Evolutionary conservation across 2,113 vertebrate genomes (phyloP).

Genomic region (Neogale vison): DNA sequence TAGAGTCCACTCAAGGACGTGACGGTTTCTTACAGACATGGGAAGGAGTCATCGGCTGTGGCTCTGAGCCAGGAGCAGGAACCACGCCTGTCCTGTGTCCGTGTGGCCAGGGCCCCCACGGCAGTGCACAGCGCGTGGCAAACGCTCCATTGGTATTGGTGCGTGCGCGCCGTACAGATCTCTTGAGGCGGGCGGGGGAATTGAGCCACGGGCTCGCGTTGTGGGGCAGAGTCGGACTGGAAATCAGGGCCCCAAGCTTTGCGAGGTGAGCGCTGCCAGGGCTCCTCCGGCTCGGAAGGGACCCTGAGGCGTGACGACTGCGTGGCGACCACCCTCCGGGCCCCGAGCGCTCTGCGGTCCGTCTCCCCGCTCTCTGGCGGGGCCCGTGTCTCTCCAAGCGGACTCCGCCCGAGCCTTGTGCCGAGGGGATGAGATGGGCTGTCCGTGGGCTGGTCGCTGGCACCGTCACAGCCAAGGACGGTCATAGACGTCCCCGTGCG

Average conservation of each 20-base stretch:
- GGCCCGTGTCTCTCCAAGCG: not conserved
- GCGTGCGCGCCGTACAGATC: rapidly evolving
- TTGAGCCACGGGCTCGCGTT: rapidly evolving
- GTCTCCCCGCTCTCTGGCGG: rapidly evolving
- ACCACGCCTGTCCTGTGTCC: rapidly evolving
- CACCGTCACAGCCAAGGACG: rapidly evolving
- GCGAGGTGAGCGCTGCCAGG: rapidly evolving
- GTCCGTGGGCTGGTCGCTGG: rapidly evolving
- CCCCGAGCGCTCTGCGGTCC: not conserved
- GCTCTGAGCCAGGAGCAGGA: not conserved
- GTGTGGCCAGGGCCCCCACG: rapidly evolving
- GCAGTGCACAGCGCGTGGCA: rapidly evolving
- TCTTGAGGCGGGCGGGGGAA: no score
- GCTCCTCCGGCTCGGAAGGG: not conserved
- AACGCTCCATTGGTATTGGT: rapidly evolving
- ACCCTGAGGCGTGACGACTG: rapidly evolving
- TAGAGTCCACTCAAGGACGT: no score
- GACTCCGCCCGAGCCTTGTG: rapidly evolving
- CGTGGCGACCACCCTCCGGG: rapidly evolving
- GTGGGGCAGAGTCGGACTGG: rapidly evolving
- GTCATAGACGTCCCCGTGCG: not conserved
- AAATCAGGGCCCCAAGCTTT: rapidly evolving
- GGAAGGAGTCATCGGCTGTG: rapidly evolving
- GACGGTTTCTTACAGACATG: not conserved
- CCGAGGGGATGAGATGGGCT: rapidly evolving